A percentile compares a stretch with the other conserved stretches of the same genome.
phyloP scores from a whole-genome alignment of 2,113 vertebrate species.

The Peucedramus taeniatus region DNA sequence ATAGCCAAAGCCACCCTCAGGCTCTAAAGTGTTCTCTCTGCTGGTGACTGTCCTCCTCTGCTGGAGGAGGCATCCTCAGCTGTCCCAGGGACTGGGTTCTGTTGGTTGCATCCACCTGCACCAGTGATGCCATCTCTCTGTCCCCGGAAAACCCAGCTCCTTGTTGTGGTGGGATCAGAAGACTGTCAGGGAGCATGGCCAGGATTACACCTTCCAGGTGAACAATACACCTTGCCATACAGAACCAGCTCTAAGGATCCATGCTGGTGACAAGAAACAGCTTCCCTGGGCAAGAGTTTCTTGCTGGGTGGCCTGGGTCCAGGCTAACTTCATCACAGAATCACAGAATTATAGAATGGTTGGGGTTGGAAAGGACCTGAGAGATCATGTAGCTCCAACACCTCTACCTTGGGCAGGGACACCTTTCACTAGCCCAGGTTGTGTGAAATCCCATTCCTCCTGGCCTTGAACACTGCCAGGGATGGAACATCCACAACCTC shows the following conservation, averaged over 20 bases:
- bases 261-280: not conserved
- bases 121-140: not conserved
- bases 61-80: not conserved
- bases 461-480: not conserved
- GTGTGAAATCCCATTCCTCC: not conserved
- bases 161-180: not conserved
- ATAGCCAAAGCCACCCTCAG: not conserved
- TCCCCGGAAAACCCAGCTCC: not conserved
- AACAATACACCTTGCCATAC: not conserved
- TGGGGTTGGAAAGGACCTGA: not conserved
- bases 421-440: not conserved
- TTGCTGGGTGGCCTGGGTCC: not conserved
- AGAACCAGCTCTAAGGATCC: not conserved
- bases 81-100: not conserved
- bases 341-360: not conserved
- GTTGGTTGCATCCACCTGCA: not conserved
- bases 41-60: not conserved
- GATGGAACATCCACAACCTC: not conserved
- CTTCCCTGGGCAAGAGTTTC: not conserved
- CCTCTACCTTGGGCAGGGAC: not conserved
- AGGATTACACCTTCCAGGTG: not conserved
- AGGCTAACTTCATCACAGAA: not conserved
- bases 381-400: rapidly evolving
- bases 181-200: not conserved
- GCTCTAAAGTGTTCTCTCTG: not conserved